Percentiles rank a stretch among this genome's conserved stretches.
These are phyloP conservation scores for Knipowitschia caucasica DNA, from an alignment of 2,797 vertebrate genomes.

Conservation along the genomic window DNA sequence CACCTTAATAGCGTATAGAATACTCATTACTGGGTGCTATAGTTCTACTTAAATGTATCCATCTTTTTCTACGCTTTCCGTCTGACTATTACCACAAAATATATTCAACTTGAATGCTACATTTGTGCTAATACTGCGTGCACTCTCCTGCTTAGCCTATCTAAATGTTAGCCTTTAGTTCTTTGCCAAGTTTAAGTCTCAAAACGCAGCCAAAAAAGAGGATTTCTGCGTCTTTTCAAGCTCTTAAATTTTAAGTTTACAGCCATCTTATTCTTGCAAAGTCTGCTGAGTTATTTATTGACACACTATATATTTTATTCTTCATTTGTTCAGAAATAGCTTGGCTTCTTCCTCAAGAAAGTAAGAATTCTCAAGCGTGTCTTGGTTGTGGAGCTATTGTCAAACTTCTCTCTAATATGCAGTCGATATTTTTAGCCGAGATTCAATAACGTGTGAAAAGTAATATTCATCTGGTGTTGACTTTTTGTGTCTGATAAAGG, in stretches of 20 bases:
- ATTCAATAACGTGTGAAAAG: conserved; percentile 33
- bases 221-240: conserved; percentile 42
- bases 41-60: neutral
- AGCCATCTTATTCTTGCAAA: conserved; percentile 33
- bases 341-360: neutral
- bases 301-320: conserved; percentile 4
- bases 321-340: conserved; percentile 35
- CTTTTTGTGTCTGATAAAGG: neutral
- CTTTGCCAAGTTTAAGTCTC: conserved; percentile 20
- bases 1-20: neutral
- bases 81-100: neutral
- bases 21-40: neutral
- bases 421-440: conserved; percentile 34
- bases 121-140: neutral
- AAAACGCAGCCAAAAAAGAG: conserved; percentile 23
- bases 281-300: conserved; percentile 41
- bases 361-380: neutral
- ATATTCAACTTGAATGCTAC: neutral
- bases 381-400: conserved; percentile 18
- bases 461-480: conserved; percentile 34
- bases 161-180: conserved; percentile 1
- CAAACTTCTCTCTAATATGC: conserved; percentile 26
- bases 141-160: conserved; percentile 14
- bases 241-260: conserved; percentile 46
- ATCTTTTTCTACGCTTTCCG: neutral